Conservation (phyloP, 2,888 invertebrate genomes). For the Mythimna albipuncta region DNA sequence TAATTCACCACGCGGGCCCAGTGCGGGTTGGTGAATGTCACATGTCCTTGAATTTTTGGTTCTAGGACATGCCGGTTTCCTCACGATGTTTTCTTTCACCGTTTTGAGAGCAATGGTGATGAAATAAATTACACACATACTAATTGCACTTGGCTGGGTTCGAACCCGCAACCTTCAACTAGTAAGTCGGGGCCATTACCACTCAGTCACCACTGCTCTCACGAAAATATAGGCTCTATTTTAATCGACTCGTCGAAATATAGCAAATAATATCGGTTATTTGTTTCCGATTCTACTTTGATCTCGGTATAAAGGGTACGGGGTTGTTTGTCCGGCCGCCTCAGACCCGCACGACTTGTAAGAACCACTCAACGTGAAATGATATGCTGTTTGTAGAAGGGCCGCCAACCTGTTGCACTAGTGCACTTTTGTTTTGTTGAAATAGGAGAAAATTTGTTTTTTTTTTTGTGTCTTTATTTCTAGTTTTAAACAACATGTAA, state of each 20-base stretch:
- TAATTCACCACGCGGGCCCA: too few relatives aligned
- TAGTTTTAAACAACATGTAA: too few relatives aligned
- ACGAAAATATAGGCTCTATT: not conserved
- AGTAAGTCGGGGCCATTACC: too few relatives aligned
- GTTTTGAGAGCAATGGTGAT: too few relatives aligned
- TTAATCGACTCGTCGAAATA: slow-evolving; percentile 14
- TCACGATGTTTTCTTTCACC: too few relatives aligned
- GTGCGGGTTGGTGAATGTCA: too few relatives aligned
- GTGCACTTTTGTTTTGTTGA: slow-evolving; percentile 24
- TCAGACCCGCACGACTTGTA: not conserved
- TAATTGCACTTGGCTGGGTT: too few relatives aligned
- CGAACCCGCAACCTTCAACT: too few relatives aligned
- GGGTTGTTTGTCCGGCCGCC: slow-evolving; percentile 18
- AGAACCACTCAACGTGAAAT: slow-evolving; percentile 48
- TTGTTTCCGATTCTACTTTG: slow-evolving; percentile 39
- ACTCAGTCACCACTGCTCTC: too few relatives aligned
- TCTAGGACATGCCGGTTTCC: too few relatives aligned
- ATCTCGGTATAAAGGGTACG: slow-evolving; percentile 33
- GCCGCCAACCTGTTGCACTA: slow-evolving; percentile 45
- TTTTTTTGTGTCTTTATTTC: not conserved
- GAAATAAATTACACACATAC: too few relatives aligned
- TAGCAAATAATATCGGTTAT: slow-evolving; percentile 24
- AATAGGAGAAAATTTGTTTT: slow-evolving; percentile 4
- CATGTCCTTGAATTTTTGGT: too few relatives aligned
- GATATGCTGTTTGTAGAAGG: slow-evolving; percentile 50